Evolutionary conservation across 1,140 invertebrate genomes (phyloP), one percentile per base, ranked within the genome.

Genomic region (Nasonia giraulti): DNA sequence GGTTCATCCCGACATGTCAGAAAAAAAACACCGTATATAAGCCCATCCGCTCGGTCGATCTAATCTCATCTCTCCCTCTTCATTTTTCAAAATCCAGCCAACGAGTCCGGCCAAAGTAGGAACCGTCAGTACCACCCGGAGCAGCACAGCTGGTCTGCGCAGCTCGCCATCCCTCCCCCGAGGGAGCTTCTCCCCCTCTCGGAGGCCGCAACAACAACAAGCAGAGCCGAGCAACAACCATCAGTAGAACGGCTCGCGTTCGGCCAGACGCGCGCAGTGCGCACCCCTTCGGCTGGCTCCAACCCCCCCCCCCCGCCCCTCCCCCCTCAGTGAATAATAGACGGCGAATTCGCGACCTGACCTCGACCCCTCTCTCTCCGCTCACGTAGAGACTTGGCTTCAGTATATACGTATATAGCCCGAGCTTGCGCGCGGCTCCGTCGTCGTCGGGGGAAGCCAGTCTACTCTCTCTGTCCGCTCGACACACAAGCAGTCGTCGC

Each of bases 281-380:
- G 4, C 10, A 71, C 76, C 40, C 68, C 23, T 0, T 20, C 75
- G 37, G 8, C 40, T 8, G 17, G 27, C 74, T 78, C n/a, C 66
- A 23, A 4, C 44, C 40, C 31, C 11, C 0, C 23, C 23, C 23
- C 23, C 23, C n/a, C n/a, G n/a, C n/a, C n/a, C n/a, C n/a, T 37
- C 33, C 37, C 27, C 40, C 27, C 77, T 17, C 44, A 0, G n/a
- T 81, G 69, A 81, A 81, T 81, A 81, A 81, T 81, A 81, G n/a
- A 73, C 68, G 80, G 44, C 68, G 44, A 73, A 33, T 47, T 68
- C 31, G 74, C 79, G 73, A 40, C 73, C 79, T 76, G 84, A 80
- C 79, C 84, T 82, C 84, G 79, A 80, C 83, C 83, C 66, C 55
- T 33, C 44, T 50, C 27, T n/a, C 69, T 17, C 69, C 27, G 11